phyloP scores from a whole-genome alignment of 2,113 vertebrate species.

The Scalopus aquaticus region DNA sequence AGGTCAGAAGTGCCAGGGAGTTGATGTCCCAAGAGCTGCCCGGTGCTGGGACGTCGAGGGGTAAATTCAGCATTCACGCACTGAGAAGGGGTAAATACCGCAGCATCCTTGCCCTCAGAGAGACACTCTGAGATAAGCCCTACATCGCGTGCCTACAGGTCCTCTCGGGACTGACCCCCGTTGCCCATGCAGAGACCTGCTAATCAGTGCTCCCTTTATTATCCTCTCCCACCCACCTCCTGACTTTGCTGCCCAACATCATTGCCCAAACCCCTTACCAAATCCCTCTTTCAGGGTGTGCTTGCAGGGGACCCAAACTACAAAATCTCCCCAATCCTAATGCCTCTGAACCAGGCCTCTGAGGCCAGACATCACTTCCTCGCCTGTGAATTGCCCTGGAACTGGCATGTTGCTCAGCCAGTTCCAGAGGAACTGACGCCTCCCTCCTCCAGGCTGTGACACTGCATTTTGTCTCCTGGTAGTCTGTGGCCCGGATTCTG shows the following conservation, averaged over 20 bases:
- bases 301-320: not conserved
- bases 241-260: not conserved
- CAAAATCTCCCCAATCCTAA: not conserved
- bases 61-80: not conserved
- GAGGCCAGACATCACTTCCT: not conserved
- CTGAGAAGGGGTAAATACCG: not conserved
- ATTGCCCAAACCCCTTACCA: not conserved
- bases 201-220: not conserved
- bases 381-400: not conserved
- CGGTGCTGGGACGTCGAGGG: not conserved
- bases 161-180: not conserved
- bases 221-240: too few relatives aligned
- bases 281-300: not conserved
- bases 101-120: accelerated
- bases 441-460: not conserved
- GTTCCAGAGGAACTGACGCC: not conserved
- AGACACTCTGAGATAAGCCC: not conserved
- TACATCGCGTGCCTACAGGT: not conserved
- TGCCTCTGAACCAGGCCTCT: not conserved
- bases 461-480: not conserved
- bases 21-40: not conserved
- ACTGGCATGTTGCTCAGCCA: not conserved
- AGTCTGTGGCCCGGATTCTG: not conserved
- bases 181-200: not conserved
- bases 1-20: not conserved